Evolutionary conservation across 2,113 vertebrate species (phyloP), one percentile per base, ranked within the genome.

Genomic region (Thamnaconus septentrionalis): DNA sequence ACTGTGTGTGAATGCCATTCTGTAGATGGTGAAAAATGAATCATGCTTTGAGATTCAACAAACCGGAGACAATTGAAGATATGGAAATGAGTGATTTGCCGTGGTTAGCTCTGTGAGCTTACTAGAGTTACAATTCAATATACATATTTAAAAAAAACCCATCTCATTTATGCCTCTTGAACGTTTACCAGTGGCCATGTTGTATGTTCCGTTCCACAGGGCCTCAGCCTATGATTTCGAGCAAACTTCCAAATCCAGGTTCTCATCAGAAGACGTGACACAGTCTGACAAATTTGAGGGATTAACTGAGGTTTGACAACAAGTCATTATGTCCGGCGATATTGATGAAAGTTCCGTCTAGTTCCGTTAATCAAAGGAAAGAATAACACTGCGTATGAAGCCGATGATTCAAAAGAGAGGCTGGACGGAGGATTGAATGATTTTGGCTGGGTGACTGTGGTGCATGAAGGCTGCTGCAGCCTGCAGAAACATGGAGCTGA

Each of bases 301-400:
- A 73, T 79, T 79, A 82, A 48, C 60, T 0, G 64, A 68, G 62
- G 60, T 61, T 73, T 68, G 78, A 78, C 76, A 71, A 63, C 52
- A 69, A 66, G 67, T 45, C 71, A 62, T 53, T 59, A 56, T 66
- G 75, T 76, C 57, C 39, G 59, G 61, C 71, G 60, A 85, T 55
- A 82, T 31, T 78, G 69, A 79, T 75, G 71, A 71, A 82, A 77
- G 68, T 65, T 79, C 53, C 11, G 56, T 69, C 73, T 73, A 77
- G 82, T 78, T 68, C 73, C 43, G 76, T 72, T 82, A 75, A 85
- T 82, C 64, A 73, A 73, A 80, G 63, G 5, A 66, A 75, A 78
- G 66, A 76, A 76, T 65, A 82, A 78, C 71, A 79, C 54, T 31
- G 18, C 3, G 50, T 61, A 54, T 9, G 3, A 71, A 80, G 50